Conservation (phyloP, 1,140 invertebrate species). For the Ceratoteleas bidentatus region DNA sequence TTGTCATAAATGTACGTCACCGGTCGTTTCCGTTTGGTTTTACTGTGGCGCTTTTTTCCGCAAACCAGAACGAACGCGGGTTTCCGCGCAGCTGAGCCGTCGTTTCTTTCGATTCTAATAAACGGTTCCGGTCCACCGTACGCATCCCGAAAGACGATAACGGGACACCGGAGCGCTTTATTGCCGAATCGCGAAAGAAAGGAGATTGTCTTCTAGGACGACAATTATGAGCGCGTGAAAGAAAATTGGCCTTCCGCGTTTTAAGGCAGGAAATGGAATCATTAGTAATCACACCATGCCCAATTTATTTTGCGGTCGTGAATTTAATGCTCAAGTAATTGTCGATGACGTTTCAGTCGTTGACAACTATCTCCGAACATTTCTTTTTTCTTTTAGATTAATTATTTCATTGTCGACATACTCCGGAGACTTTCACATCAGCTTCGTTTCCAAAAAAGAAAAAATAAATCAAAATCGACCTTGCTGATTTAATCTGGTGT, state of each 20-base stretch:
- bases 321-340: constrained; percentile 48
- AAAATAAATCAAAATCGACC: constrained; percentile 4
- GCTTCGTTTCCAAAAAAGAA: no score
- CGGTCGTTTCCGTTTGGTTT: constrained; percentile 56
- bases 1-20: constrained; percentile 61
- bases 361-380: constrained; percentile 6
- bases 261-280: constrained; percentile 62
- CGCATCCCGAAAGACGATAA: constrained; percentile 68
- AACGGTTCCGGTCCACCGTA: constrained; percentile 69
- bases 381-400: background rate
- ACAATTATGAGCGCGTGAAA: constrained; percentile 67
- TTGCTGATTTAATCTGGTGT: constrained; percentile 45
- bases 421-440: no score
- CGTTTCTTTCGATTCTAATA: constrained; percentile 65
- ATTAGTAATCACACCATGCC: constrained; percentile 61
- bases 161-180: constrained; percentile 64
- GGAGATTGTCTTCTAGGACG: constrained; percentile 62
- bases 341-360: constrained; percentile 18
- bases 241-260: constrained; percentile 61
- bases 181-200: constrained; percentile 66
- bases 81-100: constrained; percentile 63
- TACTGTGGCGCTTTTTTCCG: constrained; percentile 42
- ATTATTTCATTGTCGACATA: no score
- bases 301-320: constrained; percentile 63
- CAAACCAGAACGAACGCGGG: constrained; percentile 58